Evolutionary conservation across 2,888 invertebrate species (phyloP).

Genomic region (Galeruca laticollis): DNA sequence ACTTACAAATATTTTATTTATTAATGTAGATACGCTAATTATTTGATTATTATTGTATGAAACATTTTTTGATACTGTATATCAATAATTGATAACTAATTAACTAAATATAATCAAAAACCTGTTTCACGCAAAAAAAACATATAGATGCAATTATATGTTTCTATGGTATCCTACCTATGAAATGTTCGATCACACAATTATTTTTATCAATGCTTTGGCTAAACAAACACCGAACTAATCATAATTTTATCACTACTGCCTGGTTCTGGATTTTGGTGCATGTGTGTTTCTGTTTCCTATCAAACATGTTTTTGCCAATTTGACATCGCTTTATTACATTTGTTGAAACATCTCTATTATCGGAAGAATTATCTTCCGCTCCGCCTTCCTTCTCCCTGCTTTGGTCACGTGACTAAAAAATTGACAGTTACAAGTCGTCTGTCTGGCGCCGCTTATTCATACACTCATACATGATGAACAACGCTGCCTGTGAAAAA

Average conservation of each 20-base stretch:
- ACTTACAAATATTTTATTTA: too few species aligned
- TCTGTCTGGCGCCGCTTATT: slow-evolving; percentile 22
- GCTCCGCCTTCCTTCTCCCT: slow-evolving; percentile 40
- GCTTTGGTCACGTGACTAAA: slow-evolving; percentile 50
- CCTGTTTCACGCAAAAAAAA: background rate
- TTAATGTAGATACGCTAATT: too few species aligned
- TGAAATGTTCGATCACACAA: slow-evolving; percentile 23
- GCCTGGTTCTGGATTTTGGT: slow-evolving; percentile 47
- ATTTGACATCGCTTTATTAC: slow-evolving; percentile 38
- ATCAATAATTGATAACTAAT: background rate
- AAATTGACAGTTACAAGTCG: slow-evolving; percentile 42
- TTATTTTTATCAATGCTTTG: slow-evolving; percentile 9
- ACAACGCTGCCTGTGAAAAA: background rate
- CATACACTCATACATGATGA: background rate
- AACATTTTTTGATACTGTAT: background rate
- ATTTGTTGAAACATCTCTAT: slow-evolving; percentile 42
- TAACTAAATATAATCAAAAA: background rate
- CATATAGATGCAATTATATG: background rate
- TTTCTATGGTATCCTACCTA: slow-evolving; percentile 29
- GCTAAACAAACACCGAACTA: slow-evolving; percentile 26
- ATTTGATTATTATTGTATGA: too few species aligned
- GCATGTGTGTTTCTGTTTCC: slow-evolving; percentile 47
- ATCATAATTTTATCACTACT: slow-evolving; percentile 17
- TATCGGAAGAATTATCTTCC: slow-evolving; percentile 48
- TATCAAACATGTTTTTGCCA: slow-evolving; percentile 46